phyloP scores from a whole-genome alignment of 2,797 vertebrate species.

The Echiichthys vipera region DNA sequence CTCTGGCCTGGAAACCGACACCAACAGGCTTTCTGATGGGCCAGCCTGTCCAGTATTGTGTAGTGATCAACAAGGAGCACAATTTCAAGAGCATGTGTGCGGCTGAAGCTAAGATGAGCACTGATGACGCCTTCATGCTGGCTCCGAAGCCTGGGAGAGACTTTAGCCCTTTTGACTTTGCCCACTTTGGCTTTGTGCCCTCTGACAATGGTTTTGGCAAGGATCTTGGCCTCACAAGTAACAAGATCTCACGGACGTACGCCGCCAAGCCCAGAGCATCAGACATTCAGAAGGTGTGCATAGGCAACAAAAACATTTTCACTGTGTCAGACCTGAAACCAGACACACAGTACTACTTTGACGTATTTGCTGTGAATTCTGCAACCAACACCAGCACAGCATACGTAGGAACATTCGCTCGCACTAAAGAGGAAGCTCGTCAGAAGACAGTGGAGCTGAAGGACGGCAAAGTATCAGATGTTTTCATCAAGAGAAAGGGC shows the following conservation, averaged over 20 bases:
- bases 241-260: conserved; percentile 86
- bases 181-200: conserved; percentile 93
- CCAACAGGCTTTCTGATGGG: conserved; percentile 91
- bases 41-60: conserved; percentile 95
- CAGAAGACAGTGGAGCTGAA: conserved; percentile 96
- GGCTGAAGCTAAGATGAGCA: conserved; percentile 92
- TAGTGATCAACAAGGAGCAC: conserved; percentile 97
- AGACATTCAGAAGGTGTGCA: conserved; percentile 93
- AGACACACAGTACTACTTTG: conserved; percentile 97
- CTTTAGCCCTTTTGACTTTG: conserved; percentile 97
- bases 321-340: conserved; percentile 95
- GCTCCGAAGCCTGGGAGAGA: conserved; percentile 95
- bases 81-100: conserved; percentile 99
- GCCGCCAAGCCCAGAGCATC: conserved; percentile 81
- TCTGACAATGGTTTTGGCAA: conserved; percentile 86
- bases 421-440: conserved; percentile 94
- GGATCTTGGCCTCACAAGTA: conserved; percentile 82
- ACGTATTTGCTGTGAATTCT: conserved; percentile 93
- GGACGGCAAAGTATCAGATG: conserved; percentile 92
- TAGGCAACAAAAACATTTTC: conserved; percentile 97
- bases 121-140: conserved; percentile 92
- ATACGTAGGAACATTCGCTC: conserved; percentile 95
- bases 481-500: conserved; percentile 95
- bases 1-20: conserved; percentile 96
- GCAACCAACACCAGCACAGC: conserved; percentile 95